These are phyloP conservation scores for Sparidentex hasta DNA, from an alignment of 2,797 vertebrate genomes.

Conservation along the genomic window DNA sequence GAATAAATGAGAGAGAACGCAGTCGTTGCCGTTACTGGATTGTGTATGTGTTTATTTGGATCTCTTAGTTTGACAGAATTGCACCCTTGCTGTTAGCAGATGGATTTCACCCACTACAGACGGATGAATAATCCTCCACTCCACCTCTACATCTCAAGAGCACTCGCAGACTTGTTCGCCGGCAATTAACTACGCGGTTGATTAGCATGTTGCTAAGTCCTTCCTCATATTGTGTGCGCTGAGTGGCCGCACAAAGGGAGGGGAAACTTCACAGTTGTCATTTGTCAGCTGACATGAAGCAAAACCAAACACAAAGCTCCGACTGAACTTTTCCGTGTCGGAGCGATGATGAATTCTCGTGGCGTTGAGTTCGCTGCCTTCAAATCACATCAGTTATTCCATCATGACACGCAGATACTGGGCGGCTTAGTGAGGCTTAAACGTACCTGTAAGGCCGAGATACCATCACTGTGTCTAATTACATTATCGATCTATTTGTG, in stretches of 20 bases:
- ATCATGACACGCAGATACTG: background rate
- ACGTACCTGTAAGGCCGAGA: slow-evolving; percentile 32
- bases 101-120: slow-evolving; percentile 2
- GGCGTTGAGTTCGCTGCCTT: slow-evolving; percentile 16
- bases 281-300: slow-evolving; percentile 8
- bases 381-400: slow-evolving; percentile 28
- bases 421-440: slow-evolving; percentile 24
- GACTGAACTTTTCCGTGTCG: background rate
- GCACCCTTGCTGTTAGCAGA: background rate
- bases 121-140: background rate
- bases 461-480: slow-evolving; percentile 37
- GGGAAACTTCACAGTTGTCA: slow-evolving; percentile 16
- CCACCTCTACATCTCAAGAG: background rate
- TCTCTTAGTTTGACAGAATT: slow-evolving; percentile 3
- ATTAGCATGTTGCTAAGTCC: slow-evolving; percentile 30
- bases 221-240: slow-evolving; percentile 28
- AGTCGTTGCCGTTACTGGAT: background rate
- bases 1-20: slow-evolving; percentile 11
- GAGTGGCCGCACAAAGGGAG: slow-evolving; percentile 16
- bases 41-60: background rate
- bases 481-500: slow-evolving; percentile 45
- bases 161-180: background rate
- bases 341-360: background rate
- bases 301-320: slow-evolving; percentile 2
- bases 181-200: slow-evolving; percentile 37